Conservation (phyloP, 2,888 invertebrate genomes). For the Orthosia incerta region DNA sequence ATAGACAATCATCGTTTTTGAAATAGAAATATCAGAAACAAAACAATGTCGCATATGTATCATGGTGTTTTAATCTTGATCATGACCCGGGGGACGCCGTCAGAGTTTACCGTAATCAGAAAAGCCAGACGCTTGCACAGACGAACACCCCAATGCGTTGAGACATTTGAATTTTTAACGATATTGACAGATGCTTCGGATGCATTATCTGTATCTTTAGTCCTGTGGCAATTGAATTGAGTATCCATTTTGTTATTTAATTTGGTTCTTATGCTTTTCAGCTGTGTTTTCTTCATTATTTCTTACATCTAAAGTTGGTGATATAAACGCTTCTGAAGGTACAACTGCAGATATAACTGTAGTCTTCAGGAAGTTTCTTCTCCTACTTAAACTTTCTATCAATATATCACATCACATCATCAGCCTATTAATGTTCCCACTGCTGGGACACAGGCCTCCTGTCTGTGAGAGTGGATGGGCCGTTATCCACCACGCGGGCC, state of each 20-base stretch:
- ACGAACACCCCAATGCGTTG: slow-evolving; percentile 49
- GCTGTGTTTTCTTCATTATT: background rate
- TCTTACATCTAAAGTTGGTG: too few relatives aligned
- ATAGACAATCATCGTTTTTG: background rate
- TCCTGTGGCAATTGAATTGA: slow-evolving; percentile 6
- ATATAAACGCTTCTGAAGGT: background rate
- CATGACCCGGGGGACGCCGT: slow-evolving; percentile 57
- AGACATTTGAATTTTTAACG: slow-evolving; percentile 47
- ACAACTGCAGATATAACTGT: background rate
- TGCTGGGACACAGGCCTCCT: too few relatives aligned
- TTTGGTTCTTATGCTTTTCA: background rate
- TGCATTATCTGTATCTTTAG: slow-evolving; percentile 8
- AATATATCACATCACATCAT: too few relatives aligned
- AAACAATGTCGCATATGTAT: slow-evolving; percentile 28
- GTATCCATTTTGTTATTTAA: background rate
- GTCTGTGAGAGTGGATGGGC: too few relatives aligned
- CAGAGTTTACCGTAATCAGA: slow-evolving; percentile 57
- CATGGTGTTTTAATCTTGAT: slow-evolving; percentile 52
- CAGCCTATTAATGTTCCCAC: too few relatives aligned
- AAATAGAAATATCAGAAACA: slow-evolving; percentile 16
- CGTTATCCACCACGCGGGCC: too few relatives aligned
- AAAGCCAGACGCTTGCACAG: slow-evolving; percentile 56
- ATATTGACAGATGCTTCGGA: slow-evolving; percentile 31
- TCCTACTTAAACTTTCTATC: background rate
- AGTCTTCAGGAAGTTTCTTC: background rate